Evolutionary conservation across 2,113 vertebrate species (phyloP), one percentile per base, ranked within the genome.

Genomic region (Cynoglossus semilaevis): DNA sequence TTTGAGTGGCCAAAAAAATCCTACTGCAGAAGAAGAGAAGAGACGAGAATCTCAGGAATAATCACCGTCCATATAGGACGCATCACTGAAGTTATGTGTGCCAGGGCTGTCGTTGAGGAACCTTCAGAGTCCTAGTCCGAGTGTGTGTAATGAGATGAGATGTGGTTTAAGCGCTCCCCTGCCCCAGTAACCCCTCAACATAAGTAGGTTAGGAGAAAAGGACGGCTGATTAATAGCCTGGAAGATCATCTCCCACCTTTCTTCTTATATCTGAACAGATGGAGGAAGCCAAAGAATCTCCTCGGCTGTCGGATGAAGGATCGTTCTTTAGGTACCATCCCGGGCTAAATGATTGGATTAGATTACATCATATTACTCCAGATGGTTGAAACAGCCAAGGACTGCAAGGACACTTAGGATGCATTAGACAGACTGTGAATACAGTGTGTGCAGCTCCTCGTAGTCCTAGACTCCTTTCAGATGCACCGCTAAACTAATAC

Each of bases 401-500:
- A 40, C 29, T 37, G 9, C 11, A 41, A 38, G 43, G 58, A 14
- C 41, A 15, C 38, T 60, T 55, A 2, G 18, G 38, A 17, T 49
- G 37, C 37, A 43, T 15, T 7, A 0, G 4, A 4, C 7, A 16
- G 44, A 29, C 2, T 40, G 48, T 19, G 18, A 48, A 48, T 2
- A 1, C 42, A 44, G 38, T 13, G 22, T 29, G 3, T 29, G 12
- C 2, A 8, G 4, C 15, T 15, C 15, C n/a, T 34, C 9, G 41
- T 16, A 6, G 9, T 17, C 46, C 14, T 17, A 1, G 17, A 35
- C 13, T 44, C 15, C 11, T n/a, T 8, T 2, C n/a, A 41, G 37
- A 51, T 19, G 36, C 41, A 49, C 8, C 7, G 46, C 47, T 48
- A 42, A 67, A 64, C 42, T 14, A 60, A 45, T 22, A 16, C 16